phyloP scores from a whole-genome alignment of 2,797 vertebrate genomes.

The Lacerta bilineata region DNA sequence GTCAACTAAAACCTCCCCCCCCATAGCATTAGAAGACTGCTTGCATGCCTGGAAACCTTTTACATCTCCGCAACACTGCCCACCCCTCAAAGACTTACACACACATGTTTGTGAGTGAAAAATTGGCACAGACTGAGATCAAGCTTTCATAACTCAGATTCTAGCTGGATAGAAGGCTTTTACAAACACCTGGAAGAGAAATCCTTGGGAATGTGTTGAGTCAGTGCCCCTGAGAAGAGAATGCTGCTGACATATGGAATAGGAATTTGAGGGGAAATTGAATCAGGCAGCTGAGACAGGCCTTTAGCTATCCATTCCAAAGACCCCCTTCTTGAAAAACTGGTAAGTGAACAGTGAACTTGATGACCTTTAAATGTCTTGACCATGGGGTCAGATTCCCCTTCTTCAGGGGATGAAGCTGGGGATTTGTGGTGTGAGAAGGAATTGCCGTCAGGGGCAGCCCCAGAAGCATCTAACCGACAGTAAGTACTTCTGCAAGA shows the following conservation, averaged over 20 bases:
- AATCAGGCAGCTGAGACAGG: background rate
- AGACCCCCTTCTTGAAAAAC: background rate
- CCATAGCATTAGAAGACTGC: background rate
- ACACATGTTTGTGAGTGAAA: too few relatives aligned
- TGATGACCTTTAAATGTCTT: too few relatives aligned
- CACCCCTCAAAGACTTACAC: too few relatives aligned
- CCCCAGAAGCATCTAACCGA: too few relatives aligned
- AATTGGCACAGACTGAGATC: too few relatives aligned
- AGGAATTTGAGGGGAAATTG: background rate
- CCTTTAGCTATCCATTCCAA: background rate
- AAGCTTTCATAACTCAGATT: too few relatives aligned
- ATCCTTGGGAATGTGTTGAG: background rate
- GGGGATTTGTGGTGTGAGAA: too few relatives aligned
- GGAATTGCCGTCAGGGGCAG: too few relatives aligned
- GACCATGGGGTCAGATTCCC: too few relatives aligned
- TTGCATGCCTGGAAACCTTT: background rate
- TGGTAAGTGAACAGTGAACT: too few relatives aligned
- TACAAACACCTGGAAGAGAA: background rate
- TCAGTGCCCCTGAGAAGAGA: background rate
- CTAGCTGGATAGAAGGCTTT: background rate
- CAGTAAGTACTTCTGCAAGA: too few relatives aligned
- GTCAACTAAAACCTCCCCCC: background rate
- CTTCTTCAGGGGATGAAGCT: too few relatives aligned
- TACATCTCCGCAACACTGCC: background rate
- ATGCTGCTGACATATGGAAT: background rate